These are phyloP conservation scores for Xylota sylvarum DNA, from an alignment of 2,888 invertebrate genomes.

Conservation along the genomic window DNA sequence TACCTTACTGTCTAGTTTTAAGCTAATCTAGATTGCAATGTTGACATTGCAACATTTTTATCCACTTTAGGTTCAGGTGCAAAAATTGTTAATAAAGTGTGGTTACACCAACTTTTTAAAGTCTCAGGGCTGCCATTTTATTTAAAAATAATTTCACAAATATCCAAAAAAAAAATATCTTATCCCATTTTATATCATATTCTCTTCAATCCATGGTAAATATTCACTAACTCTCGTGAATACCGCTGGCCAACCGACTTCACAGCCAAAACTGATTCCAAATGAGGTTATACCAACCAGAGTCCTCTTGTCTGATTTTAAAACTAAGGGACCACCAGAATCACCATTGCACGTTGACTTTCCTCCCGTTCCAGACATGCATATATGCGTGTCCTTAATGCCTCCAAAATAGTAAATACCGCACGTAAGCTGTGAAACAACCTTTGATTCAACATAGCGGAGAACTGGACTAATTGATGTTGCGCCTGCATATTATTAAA, in stretches of 20 bases:
- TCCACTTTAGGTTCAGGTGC: no score
- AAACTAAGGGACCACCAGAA: slow-evolving; percentile 75
- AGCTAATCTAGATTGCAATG: no score
- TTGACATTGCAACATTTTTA: no score
- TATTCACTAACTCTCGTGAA: slow-evolving; percentile 65
- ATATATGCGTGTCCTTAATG: slow-evolving; percentile 59
- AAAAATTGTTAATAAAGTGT: no score
- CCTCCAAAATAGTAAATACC: slow-evolving; percentile 11
- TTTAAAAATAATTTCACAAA: no score
- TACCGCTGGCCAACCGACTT: slow-evolving; percentile 62
- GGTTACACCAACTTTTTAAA: no score
- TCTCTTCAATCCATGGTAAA: slow-evolving; percentile 64
- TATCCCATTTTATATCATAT: slow-evolving; percentile 9
- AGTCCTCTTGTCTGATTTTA: not conserved
- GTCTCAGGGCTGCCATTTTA: no score
- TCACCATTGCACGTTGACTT: slow-evolving; percentile 75
- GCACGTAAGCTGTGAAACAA: not conserved
- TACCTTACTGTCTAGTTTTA: no score
- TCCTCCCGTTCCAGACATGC: slow-evolving; percentile 54
- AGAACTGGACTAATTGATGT: not conserved
- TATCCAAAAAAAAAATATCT: not conserved
- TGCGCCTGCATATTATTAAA: not conserved
- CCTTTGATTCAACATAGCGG: not conserved
- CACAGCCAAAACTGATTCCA: slow-evolving; percentile 65
- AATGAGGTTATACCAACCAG: slow-evolving; percentile 73